Evolutionary conservation across 2,797 vertebrate species (phyloP).

Genomic region (Pipistrellus pygmaeus): DNA sequence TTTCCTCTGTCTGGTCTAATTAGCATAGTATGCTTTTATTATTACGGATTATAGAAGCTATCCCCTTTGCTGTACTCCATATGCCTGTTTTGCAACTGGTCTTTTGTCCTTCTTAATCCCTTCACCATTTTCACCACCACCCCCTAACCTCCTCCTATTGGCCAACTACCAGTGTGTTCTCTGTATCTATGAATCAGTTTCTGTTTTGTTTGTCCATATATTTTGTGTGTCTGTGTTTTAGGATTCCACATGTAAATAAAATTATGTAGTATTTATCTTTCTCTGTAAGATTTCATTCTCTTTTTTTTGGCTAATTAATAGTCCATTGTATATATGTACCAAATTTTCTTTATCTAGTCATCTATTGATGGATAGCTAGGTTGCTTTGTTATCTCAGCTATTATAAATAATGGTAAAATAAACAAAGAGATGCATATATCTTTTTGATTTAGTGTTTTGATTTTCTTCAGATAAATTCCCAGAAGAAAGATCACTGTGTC

Average conservation of each 20-base stretch:
- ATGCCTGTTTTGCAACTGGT: background rate
- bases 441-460: background rate
- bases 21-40: too few relatives aligned
- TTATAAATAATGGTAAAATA: background rate
- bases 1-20: too few relatives aligned
- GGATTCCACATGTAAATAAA: background rate
- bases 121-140: background rate
- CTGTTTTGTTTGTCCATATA: background rate
- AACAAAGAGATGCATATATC: background rate
- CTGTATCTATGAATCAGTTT: background rate
- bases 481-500: background rate
- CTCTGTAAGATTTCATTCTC: background rate
- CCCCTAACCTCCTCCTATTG: background rate
- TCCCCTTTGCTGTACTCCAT: background rate
- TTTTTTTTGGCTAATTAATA: background rate
- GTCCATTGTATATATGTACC: background rate
- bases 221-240: background rate
- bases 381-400: background rate
- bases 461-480: background rate
- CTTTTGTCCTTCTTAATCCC: background rate
- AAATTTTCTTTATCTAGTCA: background rate
- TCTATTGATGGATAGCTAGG: background rate
- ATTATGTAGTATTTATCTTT: background rate
- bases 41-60: too few relatives aligned
- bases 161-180: background rate